These are phyloP conservation scores for Cepphus grylle DNA, from an alignment of 2,113 vertebrate genomes.

Conservation along the genomic window DNA sequence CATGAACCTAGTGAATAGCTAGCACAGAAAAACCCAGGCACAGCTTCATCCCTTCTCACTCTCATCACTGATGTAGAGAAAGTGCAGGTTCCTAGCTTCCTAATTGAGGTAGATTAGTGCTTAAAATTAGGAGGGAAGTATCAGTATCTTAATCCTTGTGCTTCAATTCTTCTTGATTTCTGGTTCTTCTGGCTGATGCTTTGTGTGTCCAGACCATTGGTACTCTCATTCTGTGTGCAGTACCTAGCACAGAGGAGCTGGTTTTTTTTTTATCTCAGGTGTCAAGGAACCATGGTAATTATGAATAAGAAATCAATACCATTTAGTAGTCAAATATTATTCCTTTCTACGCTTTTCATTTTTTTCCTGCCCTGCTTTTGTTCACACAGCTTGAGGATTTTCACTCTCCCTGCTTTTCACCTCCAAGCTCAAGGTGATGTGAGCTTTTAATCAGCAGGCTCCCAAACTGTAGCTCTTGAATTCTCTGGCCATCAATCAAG, in stretches of 20 bases:
- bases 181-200: background rate
- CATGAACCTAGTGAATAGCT: background rate
- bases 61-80: background rate
- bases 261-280: background rate
- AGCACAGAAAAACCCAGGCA: background rate
- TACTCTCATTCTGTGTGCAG: background rate
- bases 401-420: background rate
- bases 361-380: background rate
- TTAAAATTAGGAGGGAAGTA: background rate
- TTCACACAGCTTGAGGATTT: background rate
- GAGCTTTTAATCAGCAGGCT: slow-evolving; percentile 21
- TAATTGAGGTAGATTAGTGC: background rate
- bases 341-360: background rate
- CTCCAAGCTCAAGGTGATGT: background rate
- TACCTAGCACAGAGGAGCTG: background rate
- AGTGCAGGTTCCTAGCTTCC: background rate
- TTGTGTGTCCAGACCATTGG: accelerated
- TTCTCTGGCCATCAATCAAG: background rate
- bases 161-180: background rate
- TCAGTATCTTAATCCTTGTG: background rate
- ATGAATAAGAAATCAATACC: background rate
- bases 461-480: background rate
- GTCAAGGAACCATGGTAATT: background rate
- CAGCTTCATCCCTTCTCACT: background rate
- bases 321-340: background rate